Percentiles rank a stretch among this genome's conserved stretches.
These are phyloP conservation scores for Carapus acus DNA, from an alignment of 2,797 vertebrate species.

Conservation along the genomic window DNA sequence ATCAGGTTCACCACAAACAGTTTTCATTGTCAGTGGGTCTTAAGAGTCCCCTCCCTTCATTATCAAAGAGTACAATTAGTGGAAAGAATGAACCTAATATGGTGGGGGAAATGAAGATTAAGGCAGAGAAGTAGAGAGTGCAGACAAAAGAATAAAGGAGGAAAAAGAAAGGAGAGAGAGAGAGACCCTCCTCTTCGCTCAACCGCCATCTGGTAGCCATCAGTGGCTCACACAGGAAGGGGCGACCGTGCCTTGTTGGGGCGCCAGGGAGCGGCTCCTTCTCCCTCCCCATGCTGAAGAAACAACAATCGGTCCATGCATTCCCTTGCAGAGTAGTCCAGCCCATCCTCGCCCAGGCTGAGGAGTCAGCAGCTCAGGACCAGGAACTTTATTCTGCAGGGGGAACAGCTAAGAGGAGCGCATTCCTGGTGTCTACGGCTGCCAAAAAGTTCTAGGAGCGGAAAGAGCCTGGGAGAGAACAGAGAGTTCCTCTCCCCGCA, in stretches of 20 bases:
- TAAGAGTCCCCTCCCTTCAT: background rate
- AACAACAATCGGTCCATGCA: conserved; percentile 62
- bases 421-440: conserved; percentile 62
- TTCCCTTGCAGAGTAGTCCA: conserved; percentile 20
- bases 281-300: conserved; percentile 59
- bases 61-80: conserved; percentile 1
- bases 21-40: background rate
- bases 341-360: conserved; percentile 42
- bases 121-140: background rate
- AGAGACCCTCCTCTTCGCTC: conserved; percentile 50
- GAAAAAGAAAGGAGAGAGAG: conserved; percentile 20
- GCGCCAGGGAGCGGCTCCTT: conserved; percentile 69
- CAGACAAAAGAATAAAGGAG: conserved; percentile 9
- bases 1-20: conserved; percentile 10
- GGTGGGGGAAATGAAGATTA: background rate
- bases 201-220: conserved; percentile 77
- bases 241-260: conserved; percentile 66
- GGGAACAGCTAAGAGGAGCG: conserved; percentile 57
- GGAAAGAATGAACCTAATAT: background rate
- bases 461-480: conserved; percentile 55
- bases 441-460: conserved; percentile 68
- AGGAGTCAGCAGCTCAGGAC: conserved; percentile 39
- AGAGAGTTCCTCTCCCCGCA: conserved; percentile 58
- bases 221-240: conserved; percentile 75
- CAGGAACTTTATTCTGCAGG: conserved; percentile 49